These are phyloP conservation scores for Prionace glauca DNA, from an alignment of 2,797 vertebrate genomes.

Conservation along the genomic window DNA sequence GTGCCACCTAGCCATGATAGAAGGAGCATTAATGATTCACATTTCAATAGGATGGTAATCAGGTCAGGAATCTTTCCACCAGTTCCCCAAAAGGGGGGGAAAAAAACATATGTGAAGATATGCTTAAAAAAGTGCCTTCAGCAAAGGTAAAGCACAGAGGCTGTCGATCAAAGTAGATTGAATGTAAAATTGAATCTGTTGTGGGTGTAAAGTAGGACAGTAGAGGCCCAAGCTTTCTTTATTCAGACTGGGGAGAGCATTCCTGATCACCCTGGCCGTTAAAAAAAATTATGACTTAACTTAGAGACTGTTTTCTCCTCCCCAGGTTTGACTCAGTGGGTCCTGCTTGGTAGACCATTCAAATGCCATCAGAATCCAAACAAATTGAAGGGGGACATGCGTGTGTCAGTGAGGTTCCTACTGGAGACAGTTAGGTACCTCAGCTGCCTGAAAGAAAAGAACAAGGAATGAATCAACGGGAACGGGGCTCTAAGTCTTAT, in stretches of 20 bases:
- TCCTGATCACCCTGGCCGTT: background rate
- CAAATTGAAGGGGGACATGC: background rate
- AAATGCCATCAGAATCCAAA: background rate
- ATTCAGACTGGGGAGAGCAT: background rate
- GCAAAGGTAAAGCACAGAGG: too few species aligned
- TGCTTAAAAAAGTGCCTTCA: too few species aligned
- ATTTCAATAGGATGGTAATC: too few species aligned
- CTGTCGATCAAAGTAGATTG: background rate
- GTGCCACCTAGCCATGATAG: too few species aligned
- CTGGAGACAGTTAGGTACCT: background rate
- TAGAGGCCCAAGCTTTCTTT: background rate
- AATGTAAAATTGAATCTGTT: background rate
- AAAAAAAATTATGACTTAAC: background rate
- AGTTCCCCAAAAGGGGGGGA: too few species aligned
- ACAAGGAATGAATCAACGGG: background rate
- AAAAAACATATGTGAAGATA: too few species aligned
- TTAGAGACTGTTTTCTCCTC: background rate
- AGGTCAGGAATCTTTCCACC: too few species aligned
- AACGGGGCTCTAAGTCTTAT: background rate
- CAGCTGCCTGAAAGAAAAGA: background rate
- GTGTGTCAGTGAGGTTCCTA: background rate
- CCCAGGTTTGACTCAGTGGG: background rate
- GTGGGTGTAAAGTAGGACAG: background rate
- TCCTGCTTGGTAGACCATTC: background rate
- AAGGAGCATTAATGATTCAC: too few species aligned